Base-by-base conservation (phyloP, 2,113 vertebrate species). In the Octodon degus region DNA sequence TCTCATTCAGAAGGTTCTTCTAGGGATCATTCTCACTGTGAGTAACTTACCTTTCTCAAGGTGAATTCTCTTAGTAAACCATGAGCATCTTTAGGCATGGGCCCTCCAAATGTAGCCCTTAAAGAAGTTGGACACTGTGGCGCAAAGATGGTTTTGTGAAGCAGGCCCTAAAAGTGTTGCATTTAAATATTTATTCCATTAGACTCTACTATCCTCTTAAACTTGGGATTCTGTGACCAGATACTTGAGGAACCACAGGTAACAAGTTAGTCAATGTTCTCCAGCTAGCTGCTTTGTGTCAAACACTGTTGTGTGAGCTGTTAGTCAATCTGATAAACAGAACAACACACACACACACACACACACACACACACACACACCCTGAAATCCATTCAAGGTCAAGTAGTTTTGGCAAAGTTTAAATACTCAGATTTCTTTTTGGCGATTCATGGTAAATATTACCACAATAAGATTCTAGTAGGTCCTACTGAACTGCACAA, bases 361-460 rank as follows among this genome's bases (percentile, higher is more conserved):
- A 58, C 55, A 58, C 53, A 58, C 14, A 58, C 9, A 50, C 50
- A 50, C 50, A 50, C 50, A 50, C 50, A 32, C 27, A 27, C 65
- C 30, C 20, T 62, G 53, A 47, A 67, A n/a, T 22, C 1, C 7
- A 65, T 4, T 82, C 77, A 40, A 77, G 6, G 43, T 79, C 63
- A 89, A 70, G 80, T 47, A 62, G 86, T 84, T 91, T 58, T 30
- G n/a, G 81, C 22, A 86, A 91, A 94, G 3, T 53, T 13, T 68
- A 27, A 86, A n/a, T 60, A 82, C 17, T 76, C 4, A 34, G n/a
- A 68, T 40, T 83, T 16, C 67, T 32, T 85, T 50, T 86, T 50
- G 40, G 84, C 53, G 68, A 60, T 47, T 80, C 24, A 30, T 19
- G 40, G 76, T 85, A 87, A 93, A 84, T 83, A 34, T 85, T 63